Base-by-base conservation (phyloP, 2,797 vertebrate species). In the Pagetopsis macropterus region DNA sequence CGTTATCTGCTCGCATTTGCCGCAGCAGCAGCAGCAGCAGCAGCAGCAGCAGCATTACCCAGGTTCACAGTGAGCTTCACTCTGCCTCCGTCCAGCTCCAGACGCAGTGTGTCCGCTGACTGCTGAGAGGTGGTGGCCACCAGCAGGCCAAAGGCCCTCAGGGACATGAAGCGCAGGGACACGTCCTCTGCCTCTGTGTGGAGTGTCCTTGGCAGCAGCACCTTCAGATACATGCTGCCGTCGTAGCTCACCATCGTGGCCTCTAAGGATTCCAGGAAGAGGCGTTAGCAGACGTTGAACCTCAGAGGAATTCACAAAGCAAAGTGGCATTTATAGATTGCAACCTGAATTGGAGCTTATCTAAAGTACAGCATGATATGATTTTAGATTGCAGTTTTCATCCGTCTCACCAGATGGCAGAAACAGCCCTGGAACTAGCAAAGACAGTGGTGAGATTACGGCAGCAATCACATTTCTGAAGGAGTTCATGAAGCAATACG, bases 171-270 rank as follows among this genome's bases (percentile, higher is more conserved):
- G 43, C 97, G 96, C 69, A 99, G 90, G 19, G 97, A 95, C 72
- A 99, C 95, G 3, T 98, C 98, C 92, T 98, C 98, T 0, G 98
- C 98, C 91, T 99, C 98, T 0, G 95, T 98, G 94, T 98, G 97
- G 85, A 96, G 92, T 7, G 94, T 95, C 1, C 88, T 92, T 0
- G 96, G 96, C 83, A 98, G 93, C 88, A 95, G 88, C 88, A 99
- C 94, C 93, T 98, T 98, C 93, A 99, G 95, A 82, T 96, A 98
- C 96, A 97, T 98, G 93, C 96, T 97, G 86, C 98, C 97, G 0
- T 99, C 98, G 0, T 98, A 98, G 92, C 97, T 98, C 83, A 99
- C 94, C 84, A 96, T 94, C 0, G 97, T 96, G 46, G 96, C 96
- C 91, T 98, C 97, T 98, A 88, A 7, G 3, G 74, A 16, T 51